Evolutionary conservation across 2,797 vertebrate species (phyloP), one percentile per base, ranked within the genome.

Genomic region (Anguilla marmorata): DNA sequence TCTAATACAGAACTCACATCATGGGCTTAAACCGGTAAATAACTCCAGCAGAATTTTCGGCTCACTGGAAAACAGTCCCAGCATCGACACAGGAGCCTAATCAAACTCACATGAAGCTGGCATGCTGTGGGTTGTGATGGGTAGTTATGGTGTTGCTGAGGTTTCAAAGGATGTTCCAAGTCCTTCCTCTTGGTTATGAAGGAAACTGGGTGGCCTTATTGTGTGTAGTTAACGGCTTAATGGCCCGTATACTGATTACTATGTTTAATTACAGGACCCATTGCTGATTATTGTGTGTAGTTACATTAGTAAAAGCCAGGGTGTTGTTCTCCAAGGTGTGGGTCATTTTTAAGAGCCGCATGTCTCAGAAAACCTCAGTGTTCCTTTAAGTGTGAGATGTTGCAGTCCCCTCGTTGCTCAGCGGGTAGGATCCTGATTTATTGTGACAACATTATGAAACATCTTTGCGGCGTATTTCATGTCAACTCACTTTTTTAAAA

Each of bases 391-490:
- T 50, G 8, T 82, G 79, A 45, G 45, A 50, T 48, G 21, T 50
- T 82, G n/a, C 79, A 48, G 41, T 50, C 6, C 21, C 50, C 41
- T n/a, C 19, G 1, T 19, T 79, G 45, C 37, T 80, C 76, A 48
- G 76, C 76, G 24, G 76, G 76, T 48, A 80, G 76, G 79, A 19
- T 82, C 41, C 5, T 50, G 41, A 50, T 82, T 82, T 82, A 45
- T 82, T 48, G 41, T 50, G 79, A 45, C 74, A 48, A 48, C 8
- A 24, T 7, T 6, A 21, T 82, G 79, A 45, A 82, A 82, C 19
- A 11, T 76, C 72, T 48, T 82, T 50, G 41, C 19, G 48, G 16
- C 41, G 50, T 48, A 82, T 82, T 48, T n/a, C 79, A 48, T 24
- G 79, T 50, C 21, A 50, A 50, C 33, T 1, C 2, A 33, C 33